phyloP scores from a whole-genome alignment of 2,797 vertebrate genomes.

The Sebastes taczanowskii region DNA sequence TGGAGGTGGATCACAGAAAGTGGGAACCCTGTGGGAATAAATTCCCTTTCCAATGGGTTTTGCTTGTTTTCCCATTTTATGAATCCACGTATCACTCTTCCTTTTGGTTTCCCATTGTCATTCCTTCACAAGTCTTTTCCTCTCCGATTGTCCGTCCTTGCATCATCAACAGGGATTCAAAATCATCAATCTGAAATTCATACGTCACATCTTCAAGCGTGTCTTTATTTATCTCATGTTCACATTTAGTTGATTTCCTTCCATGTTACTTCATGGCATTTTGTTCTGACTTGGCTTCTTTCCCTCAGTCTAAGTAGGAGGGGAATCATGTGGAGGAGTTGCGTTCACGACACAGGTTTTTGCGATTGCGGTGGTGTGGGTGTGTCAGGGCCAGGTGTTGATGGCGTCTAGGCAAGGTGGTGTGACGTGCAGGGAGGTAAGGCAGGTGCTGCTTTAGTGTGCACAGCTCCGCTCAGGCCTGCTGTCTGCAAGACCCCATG shows the following conservation, averaged over 20 bases:
- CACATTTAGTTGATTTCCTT: conserved; percentile 70
- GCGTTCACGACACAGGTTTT: conserved; percentile 74
- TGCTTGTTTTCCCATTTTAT: conserved; percentile 66
- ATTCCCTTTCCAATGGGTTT: conserved; percentile 64
- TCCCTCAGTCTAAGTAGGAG: conserved; percentile 79
- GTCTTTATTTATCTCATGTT: conserved; percentile 66
- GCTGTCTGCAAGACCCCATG: conserved; percentile 81
- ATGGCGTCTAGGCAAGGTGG: conserved; percentile 77
- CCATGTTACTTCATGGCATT: conserved; percentile 80
- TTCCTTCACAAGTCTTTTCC: conserved; percentile 53
- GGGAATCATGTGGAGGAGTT: conserved; percentile 73
- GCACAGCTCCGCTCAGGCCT: conserved; percentile 82
- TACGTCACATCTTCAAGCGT: conserved; percentile 55
- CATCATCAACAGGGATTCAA: conserved; percentile 62
- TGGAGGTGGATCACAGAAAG: conserved; percentile 68
- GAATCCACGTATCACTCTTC: conserved; percentile 56
- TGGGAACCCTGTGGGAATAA: conserved; percentile 58
- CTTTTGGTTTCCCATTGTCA: conserved; percentile 71
- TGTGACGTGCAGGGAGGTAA: conserved; percentile 81
- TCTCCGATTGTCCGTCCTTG: conserved; percentile 51
- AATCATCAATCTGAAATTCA: conserved; percentile 58
- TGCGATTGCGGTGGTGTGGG: conserved; percentile 74
- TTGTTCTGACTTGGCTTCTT: conserved; percentile 83
- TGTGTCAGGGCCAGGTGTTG: conserved; percentile 80
- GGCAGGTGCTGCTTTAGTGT: conserved; percentile 84